Base-by-base conservation (phyloP, 2,888 invertebrate species). In the Trypoxylon attenuatum region DNA sequence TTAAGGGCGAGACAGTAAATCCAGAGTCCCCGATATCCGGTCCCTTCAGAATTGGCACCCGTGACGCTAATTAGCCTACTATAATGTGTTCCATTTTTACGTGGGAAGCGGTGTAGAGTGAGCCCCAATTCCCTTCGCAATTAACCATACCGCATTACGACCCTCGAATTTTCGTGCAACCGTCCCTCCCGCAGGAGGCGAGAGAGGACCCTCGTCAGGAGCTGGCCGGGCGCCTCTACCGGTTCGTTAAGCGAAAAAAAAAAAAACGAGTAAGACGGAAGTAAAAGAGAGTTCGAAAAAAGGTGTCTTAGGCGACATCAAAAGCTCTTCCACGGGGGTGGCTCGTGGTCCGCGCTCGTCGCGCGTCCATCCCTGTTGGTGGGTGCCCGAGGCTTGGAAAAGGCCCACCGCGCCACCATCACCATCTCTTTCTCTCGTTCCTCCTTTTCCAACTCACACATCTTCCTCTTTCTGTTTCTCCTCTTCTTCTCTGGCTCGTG, bases 251-350 rank as follows among this genome's bases (percentile, higher is more conserved):
- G 43, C 45, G 46, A 15, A 42, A 49, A 55, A 63, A 60, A 43
- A 45, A 50, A 18, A 33, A 46, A 19, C 19, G 19, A 41, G 42
- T 3, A 39, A 46, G 59, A 50, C 5, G 54, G 62, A 64, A 71
- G 70, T 61, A 76, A 71, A 73, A 73, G 57, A 68, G 65, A 56
- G 45, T 18, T 53, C 29, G 55, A 61, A 71, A 76, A 69, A 73
- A 73, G 71, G 71, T 69, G 76, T 76, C 76, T 76, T 73, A 76
- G 69, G 67, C 71, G 54, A 73, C 69, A 76, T 76, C 76, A 76
- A 76, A 76, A 73, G 76, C 77, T 71, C 76, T 76, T 76, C 76
- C 77, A 76, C 65, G 72, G 72, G 70, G 74, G 66, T 76, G 77
- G 77, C 59, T 61, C 65, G 62, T 71, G 70, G 71, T 71, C 60